Base-by-base conservation (phyloP, 1,140 invertebrate species). In the Drosophila sechellia region DNA sequence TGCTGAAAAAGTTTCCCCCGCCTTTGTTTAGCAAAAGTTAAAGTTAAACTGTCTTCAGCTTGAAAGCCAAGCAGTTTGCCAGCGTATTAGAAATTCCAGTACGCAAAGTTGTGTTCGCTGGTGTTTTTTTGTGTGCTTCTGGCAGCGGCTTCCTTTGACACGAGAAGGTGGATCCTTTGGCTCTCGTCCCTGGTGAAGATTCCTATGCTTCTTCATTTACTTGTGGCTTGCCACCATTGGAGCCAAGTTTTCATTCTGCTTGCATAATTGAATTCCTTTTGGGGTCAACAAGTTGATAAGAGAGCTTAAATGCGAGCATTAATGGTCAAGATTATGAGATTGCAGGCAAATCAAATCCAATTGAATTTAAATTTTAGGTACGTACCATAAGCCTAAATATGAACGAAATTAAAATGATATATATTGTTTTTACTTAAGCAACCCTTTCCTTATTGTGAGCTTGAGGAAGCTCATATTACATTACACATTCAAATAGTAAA, bases 11-110 rank as follows among this genome's bases (percentile, higher is more conserved):
- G 59, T 74, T 74, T 42, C 12, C 34, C 40, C 6, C 20, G 64
- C 42, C 46, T 56, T 71, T 71, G 59, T 72, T 72, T 50, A 64
- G 58, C n/a, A 39, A 75, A 76, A 76, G 71, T 76, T 76, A 35
- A 75, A 75, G 60, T 75, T 76, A 66, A 76, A 76, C 61, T 75
- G 60, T 75, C 40, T 75, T 65, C 40, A 40, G 64, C 66, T 69
- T 43, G 13, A 66, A 54, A 55, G 35, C 49, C 66, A 70, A 70
- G 69, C 50, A 48, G 43, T 39, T 69, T 69, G 39, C 63, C 50
- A 34, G 50, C 49, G 64, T 35, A 35, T 69, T 56, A 60, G 69
- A 54, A 53, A 74, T 72, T 72, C 68, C 70, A 63, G 56, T 15
- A 48, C 34, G 50, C 69, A 61, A 70, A 70, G 50, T 71, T 52